Base-by-base conservation (phyloP, 2,797 vertebrate species). In the Enoplosus armatus region DNA sequence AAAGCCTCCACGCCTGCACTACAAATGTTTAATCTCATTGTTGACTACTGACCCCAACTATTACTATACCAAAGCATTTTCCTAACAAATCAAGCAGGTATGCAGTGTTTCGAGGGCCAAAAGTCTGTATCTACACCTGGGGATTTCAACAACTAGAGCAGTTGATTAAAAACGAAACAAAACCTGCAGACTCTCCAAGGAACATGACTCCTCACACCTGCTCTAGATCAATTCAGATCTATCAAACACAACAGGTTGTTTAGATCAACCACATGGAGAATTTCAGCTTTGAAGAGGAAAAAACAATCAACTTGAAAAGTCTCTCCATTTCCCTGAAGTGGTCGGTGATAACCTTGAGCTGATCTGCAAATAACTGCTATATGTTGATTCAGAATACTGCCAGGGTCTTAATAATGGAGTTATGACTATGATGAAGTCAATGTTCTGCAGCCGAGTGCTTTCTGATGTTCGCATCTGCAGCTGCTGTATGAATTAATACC, bases 301-400 rank as follows among this genome's bases (percentile, higher is more conserved):
- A 33, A 43, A 37, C 37, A 39, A 14, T 31, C 14, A 5, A 6
- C 37, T 6, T 8, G 4, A 11, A 37, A 63, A 35, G 50, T 14
- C 22, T 43, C 20, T 12, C 31, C 39, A 47, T 29, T 37, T 69
- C 16, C 18, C 20, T 47, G 47, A 65, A 43, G 33, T 31, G 6
- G 18, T 47, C 43, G 22, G 43, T 22, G 8, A 35, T 33, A 48
- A 71, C 59, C 59, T 74, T 72, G 56, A 60, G 29, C 56, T 75
- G 6, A 18, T 37, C 31, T 50, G 33, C 24, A 74, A 72, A 71
- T 10, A 70, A 59, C 53, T 43, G 31, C 50, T 39, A 24, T 41
- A 50, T 29, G 41, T 45, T 39, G n/a, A 72, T 62, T 47, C 5
- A 54, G 27, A 80, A 54, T 8, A 8, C 31, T 66, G 53, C 26